A percentile compares a stretch with the other conserved stretches of the same genome.
Evolutionary conservation across 2,888 invertebrate genomes (phyloP).

Genomic region (Patella ulyssiponensis): DNA sequence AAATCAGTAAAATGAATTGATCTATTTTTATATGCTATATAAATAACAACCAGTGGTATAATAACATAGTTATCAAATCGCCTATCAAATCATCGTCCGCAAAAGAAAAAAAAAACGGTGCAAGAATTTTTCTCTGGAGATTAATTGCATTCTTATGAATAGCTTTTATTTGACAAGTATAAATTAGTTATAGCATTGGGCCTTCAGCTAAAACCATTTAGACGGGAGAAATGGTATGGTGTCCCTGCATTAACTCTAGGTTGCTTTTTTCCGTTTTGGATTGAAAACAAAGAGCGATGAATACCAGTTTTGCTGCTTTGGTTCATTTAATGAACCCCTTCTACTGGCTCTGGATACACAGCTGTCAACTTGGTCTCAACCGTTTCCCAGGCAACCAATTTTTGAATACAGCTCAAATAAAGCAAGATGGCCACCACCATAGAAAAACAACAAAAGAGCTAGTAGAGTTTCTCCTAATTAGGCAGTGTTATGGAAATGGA

Average conservation of each 20-base stretch:
- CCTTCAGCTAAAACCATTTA: too few relatives aligned
- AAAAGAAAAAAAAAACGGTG: too few relatives aligned
- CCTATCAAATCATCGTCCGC: too few relatives aligned
- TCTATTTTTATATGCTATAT: too few relatives aligned
- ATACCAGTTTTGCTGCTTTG: neutral
- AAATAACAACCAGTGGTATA: too few relatives aligned
- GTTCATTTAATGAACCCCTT: conserved; percentile 25
- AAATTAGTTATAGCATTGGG: too few relatives aligned
- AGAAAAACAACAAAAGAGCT: conserved; percentile 17
- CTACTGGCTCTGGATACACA: conserved; percentile 16
- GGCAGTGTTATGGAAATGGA: conserved; percentile 7
- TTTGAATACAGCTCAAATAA: conserved; percentile 26
- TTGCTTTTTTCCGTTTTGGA: conserved; percentile 18
- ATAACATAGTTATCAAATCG: too few relatives aligned
- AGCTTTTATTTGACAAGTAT: too few relatives aligned
- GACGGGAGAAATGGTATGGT: neutral
- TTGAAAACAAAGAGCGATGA: conserved; percentile 13
- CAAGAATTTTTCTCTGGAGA: too few relatives aligned
- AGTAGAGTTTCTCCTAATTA: conserved; percentile 3
- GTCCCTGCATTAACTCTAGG: conserved; percentile 21
- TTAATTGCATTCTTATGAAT: too few relatives aligned
- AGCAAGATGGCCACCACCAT: conserved; percentile 23
- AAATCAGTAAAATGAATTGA: too few relatives aligned
- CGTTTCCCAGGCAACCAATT: conserved; percentile 23
- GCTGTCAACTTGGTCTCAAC: conserved; percentile 23